Evolutionary conservation across 2,888 invertebrate species (phyloP).

Genomic region (Ditula angustiorana): DNA sequence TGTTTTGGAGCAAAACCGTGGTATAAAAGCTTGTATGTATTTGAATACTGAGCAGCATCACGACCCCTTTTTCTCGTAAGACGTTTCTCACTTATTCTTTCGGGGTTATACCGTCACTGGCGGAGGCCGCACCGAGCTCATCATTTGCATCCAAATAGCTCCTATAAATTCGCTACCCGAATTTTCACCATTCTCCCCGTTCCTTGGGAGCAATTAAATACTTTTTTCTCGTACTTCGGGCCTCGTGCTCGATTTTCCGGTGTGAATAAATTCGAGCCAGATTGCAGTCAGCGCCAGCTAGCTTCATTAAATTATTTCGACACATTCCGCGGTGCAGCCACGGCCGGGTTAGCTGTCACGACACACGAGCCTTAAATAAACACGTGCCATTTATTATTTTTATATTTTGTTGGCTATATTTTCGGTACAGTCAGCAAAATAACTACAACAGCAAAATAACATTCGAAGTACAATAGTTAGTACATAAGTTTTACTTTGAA

Average conservation of each 20-base stretch:
- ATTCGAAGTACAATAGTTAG: too few species aligned
- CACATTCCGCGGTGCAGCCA: constrained; percentile 49
- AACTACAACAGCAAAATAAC: too few species aligned
- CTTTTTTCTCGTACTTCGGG: constrained; percentile 73
- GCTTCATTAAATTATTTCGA: constrained; percentile 74
- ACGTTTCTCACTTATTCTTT: constrained; percentile 82
- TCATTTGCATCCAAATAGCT: constrained; percentile 85
- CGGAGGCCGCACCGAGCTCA: constrained; percentile 74
- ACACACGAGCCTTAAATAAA: constrained; percentile 5
- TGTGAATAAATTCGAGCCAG: constrained; percentile 76
- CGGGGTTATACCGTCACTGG: constrained; percentile 73
- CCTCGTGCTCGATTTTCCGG: constrained; percentile 68
- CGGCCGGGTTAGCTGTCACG: constrained; percentile 9
- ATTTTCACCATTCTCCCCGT: constrained; percentile 80
- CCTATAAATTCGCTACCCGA: constrained; percentile 84
- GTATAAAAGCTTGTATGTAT: constrained; percentile 48
- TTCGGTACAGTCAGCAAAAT: too few species aligned
- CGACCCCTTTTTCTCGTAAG: constrained; percentile 75
- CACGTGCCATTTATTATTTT: not conserved
- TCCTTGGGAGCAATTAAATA: constrained; percentile 84
- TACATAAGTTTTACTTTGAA: too few species aligned
- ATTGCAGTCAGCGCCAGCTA: constrained; percentile 68
- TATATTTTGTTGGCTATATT: too few species aligned
- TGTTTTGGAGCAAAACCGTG: constrained; percentile 27
- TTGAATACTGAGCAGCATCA: constrained; percentile 76